A percentile compares a stretch with the other conserved stretches of the same genome.
Evolutionary conservation across 1,140 invertebrate genomes (phyloP).

Genomic region (Aphaenogaster ashmeadi): DNA sequence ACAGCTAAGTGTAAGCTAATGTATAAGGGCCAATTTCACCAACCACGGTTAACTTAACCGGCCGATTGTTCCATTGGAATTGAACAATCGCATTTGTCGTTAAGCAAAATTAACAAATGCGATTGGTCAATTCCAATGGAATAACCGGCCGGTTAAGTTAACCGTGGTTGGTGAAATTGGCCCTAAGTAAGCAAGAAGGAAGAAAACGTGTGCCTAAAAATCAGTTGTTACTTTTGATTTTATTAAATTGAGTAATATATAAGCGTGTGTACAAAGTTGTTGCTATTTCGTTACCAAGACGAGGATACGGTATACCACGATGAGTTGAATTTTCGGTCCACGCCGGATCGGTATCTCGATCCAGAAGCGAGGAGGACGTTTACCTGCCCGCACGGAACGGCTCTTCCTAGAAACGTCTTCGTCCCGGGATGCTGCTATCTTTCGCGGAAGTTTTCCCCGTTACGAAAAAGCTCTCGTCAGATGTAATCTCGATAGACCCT

Average conservation of each 20-base stretch:
- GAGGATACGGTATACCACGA: neutral
- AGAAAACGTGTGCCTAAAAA: neutral
- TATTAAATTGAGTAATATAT: neutral
- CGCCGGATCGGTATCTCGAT: slow-evolving; percentile 23
- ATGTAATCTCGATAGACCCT: slow-evolving; percentile 1
- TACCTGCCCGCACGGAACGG: slow-evolving; percentile 39
- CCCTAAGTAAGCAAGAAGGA: neutral
- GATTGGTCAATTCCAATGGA: too few species aligned
- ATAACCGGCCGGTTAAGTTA: too few species aligned
- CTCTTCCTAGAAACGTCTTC: slow-evolving; percentile 43
- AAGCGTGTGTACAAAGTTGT: neutral
- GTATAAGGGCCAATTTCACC: too few species aligned
- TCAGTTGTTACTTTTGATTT: neutral
- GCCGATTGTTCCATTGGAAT: too few species aligned
- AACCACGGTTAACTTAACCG: too few species aligned
- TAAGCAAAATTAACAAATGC: too few species aligned
- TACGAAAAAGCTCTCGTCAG: neutral
- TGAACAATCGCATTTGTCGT: too few species aligned
- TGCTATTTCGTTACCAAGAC: neutral
- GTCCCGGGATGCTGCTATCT: slow-evolving; percentile 1
- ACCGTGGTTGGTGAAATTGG: too few species aligned
- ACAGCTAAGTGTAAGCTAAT: neutral
- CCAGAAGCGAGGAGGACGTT: neutral
- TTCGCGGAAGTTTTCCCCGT: neutral
- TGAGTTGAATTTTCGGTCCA: slow-evolving; percentile 32